Evolutionary conservation across 2,888 invertebrate genomes (phyloP).

Genomic region (Stenolophus ochropezus): DNA sequence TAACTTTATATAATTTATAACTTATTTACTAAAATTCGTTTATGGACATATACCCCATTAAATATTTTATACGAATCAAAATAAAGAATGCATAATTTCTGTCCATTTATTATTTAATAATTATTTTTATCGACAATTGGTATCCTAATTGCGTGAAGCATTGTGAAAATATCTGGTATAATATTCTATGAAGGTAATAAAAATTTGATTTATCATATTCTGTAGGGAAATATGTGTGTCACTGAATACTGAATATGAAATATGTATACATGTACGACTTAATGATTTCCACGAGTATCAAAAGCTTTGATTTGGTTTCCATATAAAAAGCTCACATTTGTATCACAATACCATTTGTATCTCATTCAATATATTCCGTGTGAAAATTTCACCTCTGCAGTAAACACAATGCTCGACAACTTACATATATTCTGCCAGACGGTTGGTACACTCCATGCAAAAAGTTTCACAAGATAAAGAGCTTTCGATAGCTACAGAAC

Average conservation of each 20-base stretch:
- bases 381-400: slow-evolving; percentile 16
- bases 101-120: neutral
- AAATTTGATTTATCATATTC: neutral
- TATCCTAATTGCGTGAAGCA: neutral
- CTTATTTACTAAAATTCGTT: no score
- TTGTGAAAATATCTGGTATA: neutral
- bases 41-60: no score
- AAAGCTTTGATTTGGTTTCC: neutral
- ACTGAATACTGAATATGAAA: neutral
- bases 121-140: neutral
- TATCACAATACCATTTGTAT: slow-evolving; percentile 15
- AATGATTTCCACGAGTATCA: slow-evolving; percentile 9
- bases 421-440: neutral
- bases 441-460: neutral
- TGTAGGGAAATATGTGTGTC: neutral
- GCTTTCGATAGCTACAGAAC: no score
- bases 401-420: slow-evolving; percentile 14
- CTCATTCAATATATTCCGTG: slow-evolving; percentile 17
- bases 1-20: no score
- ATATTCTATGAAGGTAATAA: neutral
- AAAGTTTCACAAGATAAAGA: neutral
- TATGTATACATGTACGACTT: slow-evolving; percentile 4
- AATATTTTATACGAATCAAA: no score
- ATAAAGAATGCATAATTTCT: no score
- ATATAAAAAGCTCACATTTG: slow-evolving; percentile 21